phyloP scores from a whole-genome alignment of 2,888 invertebrate species.

The Crossocerus cetratus region DNA sequence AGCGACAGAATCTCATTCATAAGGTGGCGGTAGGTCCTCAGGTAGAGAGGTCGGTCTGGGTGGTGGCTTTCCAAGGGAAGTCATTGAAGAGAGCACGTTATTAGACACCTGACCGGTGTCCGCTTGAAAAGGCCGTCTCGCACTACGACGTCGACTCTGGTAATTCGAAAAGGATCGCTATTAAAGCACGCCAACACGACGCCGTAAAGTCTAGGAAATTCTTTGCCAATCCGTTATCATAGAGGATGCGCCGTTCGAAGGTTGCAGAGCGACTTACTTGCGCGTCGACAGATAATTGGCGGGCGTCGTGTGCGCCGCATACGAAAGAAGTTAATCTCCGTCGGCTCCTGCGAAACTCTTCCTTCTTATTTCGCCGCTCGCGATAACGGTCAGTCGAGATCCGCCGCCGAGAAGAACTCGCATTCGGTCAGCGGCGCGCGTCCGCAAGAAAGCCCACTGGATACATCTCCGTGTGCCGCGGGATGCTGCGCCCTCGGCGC shows the following conservation, averaged over 20 bases:
- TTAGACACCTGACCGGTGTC: constrained; percentile 51
- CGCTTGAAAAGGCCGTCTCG: background rate
- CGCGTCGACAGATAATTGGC: background rate
- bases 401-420: constrained; percentile 16
- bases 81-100: constrained; percentile 34
- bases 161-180: background rate
- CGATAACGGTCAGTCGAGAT: constrained; percentile 35
- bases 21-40: background rate
- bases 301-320: background rate
- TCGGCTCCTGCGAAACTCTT: constrained; percentile 1
- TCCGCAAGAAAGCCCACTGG: constrained; percentile 23
- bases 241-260: no score
- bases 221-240: background rate
- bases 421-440: constrained; percentile 22
- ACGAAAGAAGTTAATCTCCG: constrained; percentile 2
- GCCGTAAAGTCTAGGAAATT: background rate
- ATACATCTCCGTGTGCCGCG: constrained; percentile 14
- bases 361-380: constrained; percentile 4
- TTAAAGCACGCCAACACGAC: background rate
- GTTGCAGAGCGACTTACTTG: no score
- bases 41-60: constrained; percentile 12
- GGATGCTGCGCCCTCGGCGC: no score
- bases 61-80: constrained; percentile 18
- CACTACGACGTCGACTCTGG: background rate
- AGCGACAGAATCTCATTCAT: constrained; percentile 2